A percentile compares a stretch with the other conserved stretches of the same genome.
phyloP scores from a whole-genome alignment of 2,888 invertebrate species.

The Sericinus montela region DNA sequence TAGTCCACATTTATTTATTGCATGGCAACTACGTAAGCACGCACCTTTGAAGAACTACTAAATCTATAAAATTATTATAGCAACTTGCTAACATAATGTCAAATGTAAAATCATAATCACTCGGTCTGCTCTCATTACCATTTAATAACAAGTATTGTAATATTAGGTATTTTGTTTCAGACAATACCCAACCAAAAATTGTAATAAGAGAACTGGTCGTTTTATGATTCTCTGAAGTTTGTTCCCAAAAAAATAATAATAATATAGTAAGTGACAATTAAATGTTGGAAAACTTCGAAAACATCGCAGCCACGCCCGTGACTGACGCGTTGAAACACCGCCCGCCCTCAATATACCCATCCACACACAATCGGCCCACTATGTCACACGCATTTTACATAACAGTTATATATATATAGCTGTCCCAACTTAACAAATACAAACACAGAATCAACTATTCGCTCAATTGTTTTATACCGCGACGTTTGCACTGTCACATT shows the following conservation, averaged over 20 bases:
- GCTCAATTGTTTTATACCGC: slow-evolving; percentile 34
- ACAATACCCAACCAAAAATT: not conserved
- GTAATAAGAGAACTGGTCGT: no score
- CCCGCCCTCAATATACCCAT: slow-evolving; percentile 17
- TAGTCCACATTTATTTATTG: not conserved
- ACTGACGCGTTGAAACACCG: slow-evolving; percentile 15
- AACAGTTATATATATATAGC: slow-evolving; percentile 55
- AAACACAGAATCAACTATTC: slow-evolving; percentile 70
- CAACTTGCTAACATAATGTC: slow-evolving; percentile 8
- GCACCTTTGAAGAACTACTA: not conserved
- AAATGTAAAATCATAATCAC: slow-evolving; percentile 3
- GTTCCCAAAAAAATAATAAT: not conserved
- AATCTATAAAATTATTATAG: slow-evolving; percentile 7
- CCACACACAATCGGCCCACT: slow-evolving; percentile 46
- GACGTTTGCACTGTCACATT: slow-evolving; percentile 39
- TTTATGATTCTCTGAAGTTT: no score
- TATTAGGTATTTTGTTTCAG: not conserved
- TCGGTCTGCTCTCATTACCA: slow-evolving; percentile 3
- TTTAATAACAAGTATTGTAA: not conserved
- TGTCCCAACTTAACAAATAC: slow-evolving; percentile 69
- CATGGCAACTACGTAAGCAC: not conserved
- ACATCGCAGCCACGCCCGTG: slow-evolving; percentile 9
- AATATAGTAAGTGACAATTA: not conserved
- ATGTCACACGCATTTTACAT: slow-evolving; percentile 40
- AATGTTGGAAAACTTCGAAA: not conserved